Evolutionary conservation across 2,113 vertebrate genomes (phyloP).

Genomic region (Antechinus flavipes): DNA sequence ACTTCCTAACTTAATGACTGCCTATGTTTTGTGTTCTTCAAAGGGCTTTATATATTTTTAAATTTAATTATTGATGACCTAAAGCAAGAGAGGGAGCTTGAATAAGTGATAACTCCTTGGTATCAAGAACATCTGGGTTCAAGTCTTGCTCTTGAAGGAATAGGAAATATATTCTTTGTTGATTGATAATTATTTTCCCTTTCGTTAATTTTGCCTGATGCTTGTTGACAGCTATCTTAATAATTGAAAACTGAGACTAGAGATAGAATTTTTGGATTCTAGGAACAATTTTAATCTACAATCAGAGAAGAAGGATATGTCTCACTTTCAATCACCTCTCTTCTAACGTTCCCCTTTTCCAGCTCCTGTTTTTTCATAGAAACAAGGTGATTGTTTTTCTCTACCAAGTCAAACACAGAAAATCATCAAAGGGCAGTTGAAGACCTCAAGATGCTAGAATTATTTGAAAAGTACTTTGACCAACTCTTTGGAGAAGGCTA

Average conservation of each 20-base stretch:
- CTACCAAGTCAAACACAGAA: neutral
- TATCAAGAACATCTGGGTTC: too few species aligned
- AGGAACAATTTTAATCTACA: neutral
- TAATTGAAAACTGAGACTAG: neutral
- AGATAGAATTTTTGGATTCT: neutral
- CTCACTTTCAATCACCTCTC: neutral
- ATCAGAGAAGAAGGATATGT: neutral
- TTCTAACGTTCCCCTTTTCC: neutral
- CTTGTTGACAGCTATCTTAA: conserved; percentile 14
- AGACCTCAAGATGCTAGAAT: neutral
- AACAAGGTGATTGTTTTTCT: neutral
- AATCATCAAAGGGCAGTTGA: neutral
- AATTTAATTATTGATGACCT: too few species aligned
- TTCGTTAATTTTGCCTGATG: conserved; percentile 57
- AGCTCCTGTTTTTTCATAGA: conserved; percentile 5
- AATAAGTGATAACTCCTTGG: too few species aligned
- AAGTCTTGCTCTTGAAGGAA: conserved; percentile 16
- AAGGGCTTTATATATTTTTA: too few species aligned
- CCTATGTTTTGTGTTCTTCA: too few species aligned
- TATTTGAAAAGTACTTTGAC: neutral
- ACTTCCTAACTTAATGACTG: too few species aligned
- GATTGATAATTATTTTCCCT: conserved; percentile 61
- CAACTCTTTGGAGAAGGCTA: neutral
- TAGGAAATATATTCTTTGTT: conserved; percentile 40
- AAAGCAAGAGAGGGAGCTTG: too few species aligned